phyloP scores from a whole-genome alignment of 1,140 invertebrate genomes.

The Trichoplusia ni region DNA sequence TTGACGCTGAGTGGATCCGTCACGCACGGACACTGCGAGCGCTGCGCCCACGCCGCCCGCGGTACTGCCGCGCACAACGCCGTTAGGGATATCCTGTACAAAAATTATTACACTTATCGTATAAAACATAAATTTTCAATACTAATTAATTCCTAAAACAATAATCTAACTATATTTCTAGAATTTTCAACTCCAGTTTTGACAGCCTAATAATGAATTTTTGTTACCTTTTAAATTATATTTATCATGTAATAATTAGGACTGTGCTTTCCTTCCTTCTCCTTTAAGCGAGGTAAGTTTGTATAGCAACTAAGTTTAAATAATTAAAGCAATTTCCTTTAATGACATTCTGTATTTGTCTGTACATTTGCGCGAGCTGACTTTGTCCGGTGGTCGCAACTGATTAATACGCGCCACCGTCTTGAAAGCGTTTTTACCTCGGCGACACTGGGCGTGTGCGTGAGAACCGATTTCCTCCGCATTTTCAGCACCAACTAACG shows the following conservation, averaged over 20 bases:
- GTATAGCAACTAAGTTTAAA: too few species aligned
- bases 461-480: constrained; percentile 60
- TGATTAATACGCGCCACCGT: constrained; percentile 63
- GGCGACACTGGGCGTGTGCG: constrained; percentile 57
- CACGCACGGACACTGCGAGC: constrained; percentile 75
- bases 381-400: constrained; percentile 40
- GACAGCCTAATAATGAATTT: too few species aligned
- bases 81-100: neutral
- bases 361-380: constrained; percentile 39
- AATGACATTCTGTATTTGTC: constrained; percentile 4
- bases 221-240: too few species aligned
- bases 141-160: too few species aligned
- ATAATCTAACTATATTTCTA: too few species aligned
- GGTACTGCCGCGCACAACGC: constrained; percentile 36
- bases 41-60: constrained; percentile 42
- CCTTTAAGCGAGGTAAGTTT: too few species aligned
- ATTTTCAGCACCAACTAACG: constrained; percentile 26
- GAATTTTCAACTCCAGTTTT: too few species aligned
- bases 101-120: too few species aligned
- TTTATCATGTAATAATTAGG: too few species aligned
- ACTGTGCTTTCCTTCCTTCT: too few species aligned
- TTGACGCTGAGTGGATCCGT: constrained; percentile 76
- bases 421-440: constrained; percentile 51
- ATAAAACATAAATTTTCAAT: too few species aligned
- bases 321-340: neutral